phyloP scores from a whole-genome alignment of 2,888 invertebrate genomes.

The Pyrrhosoma nymphula region DNA sequence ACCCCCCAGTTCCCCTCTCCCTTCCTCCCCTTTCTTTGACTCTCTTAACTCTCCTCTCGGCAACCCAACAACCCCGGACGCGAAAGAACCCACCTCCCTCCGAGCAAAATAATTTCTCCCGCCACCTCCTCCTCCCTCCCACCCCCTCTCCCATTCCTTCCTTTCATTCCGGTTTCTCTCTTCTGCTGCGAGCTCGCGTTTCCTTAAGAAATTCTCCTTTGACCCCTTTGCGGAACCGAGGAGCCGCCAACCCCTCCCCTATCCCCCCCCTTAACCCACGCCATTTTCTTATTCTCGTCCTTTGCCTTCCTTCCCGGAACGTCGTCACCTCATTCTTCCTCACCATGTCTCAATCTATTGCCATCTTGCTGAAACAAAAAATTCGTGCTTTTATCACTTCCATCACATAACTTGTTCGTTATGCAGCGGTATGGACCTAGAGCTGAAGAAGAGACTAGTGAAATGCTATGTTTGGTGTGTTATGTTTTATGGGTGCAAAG shows the following conservation, averaged over 20 bases:
- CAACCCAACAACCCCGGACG: not conserved
- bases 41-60: not conserved
- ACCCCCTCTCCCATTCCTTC: not conserved
- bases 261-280: not conserved
- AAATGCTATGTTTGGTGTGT: too few relatives aligned
- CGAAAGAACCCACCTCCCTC: not conserved
- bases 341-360: too few relatives aligned
- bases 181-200: not conserved
- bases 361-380: too few relatives aligned
- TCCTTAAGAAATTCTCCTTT: not conserved
- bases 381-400: too few relatives aligned
- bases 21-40: not conserved
- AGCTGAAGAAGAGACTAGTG: too few relatives aligned
- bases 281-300: not conserved
- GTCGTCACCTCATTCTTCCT: too few relatives aligned
- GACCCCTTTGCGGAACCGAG: not conserved
- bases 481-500: too few relatives aligned
- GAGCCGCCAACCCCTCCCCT: not conserved
- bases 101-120: not conserved
- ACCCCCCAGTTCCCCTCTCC: not conserved
- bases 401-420: too few relatives aligned
- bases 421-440: too few relatives aligned
- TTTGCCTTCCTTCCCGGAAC: not conserved
- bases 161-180: not conserved
- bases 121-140: not conserved